Evolutionary conservation across 2,888 invertebrate species (phyloP).

Genomic region (Drosophila longiperda): DNA sequence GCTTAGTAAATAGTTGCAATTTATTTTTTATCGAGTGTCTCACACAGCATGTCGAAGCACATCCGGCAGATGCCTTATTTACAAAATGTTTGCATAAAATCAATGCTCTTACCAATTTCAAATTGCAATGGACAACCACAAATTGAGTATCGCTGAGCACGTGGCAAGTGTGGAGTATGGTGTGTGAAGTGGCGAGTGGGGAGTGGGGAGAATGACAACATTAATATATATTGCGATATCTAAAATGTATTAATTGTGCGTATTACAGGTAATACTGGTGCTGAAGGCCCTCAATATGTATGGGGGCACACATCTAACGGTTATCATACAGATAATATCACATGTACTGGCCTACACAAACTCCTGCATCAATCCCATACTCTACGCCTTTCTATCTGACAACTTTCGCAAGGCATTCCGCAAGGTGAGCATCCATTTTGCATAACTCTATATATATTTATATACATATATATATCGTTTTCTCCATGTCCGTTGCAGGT

Average conservation of each 20-base stretch:
- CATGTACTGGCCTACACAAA: slow-evolving; percentile 96
- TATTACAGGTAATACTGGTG: slow-evolving; percentile 90
- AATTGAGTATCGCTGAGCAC: slow-evolving; percentile 5
- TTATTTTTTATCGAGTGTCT: slow-evolving; percentile 56
- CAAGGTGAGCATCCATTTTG: slow-evolving; percentile 84
- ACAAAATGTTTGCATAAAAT: slow-evolving; percentile 53
- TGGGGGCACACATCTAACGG: slow-evolving; percentile 89
- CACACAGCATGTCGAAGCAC: slow-evolving; percentile 19
- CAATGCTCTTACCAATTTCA: slow-evolving; percentile 38
- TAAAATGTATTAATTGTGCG: slow-evolving; percentile 8
- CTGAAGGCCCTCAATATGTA: slow-evolving; percentile 91
- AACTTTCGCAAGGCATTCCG: slow-evolving; percentile 96
- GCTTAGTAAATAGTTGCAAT: slow-evolving; percentile 43
- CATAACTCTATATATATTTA: not conserved
- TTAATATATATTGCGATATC: slow-evolving; percentile 1
- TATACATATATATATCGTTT: not conserved
- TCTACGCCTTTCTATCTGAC: slow-evolving; percentile 97
- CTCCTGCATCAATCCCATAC: slow-evolving; percentile 96
- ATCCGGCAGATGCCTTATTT: slow-evolving; percentile 21
- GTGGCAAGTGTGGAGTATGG: slow-evolving; percentile 12
- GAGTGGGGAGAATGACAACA: too few relatives aligned
- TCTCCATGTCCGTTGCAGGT: slow-evolving; percentile 65
- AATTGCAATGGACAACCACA: slow-evolving; percentile 53
- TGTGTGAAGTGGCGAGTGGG: not conserved
- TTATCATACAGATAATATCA: slow-evolving; percentile 91